Percentiles rank a stretch among this genome's conserved stretches.
Evolutionary conservation across 2,888 invertebrate genomes (phyloP).

Genomic region (Boloria euphrosyne): DNA sequence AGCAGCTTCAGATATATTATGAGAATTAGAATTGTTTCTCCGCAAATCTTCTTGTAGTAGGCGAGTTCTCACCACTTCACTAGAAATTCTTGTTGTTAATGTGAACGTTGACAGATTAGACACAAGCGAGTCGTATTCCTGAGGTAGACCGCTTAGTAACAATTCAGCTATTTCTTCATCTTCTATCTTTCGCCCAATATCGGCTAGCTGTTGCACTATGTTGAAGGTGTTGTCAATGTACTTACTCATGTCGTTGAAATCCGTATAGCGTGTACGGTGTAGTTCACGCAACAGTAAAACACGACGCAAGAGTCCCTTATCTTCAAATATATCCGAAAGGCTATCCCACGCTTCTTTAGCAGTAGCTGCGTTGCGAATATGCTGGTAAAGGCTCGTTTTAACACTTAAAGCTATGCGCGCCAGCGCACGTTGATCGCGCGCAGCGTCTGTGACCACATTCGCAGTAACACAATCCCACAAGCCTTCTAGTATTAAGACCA

Average conservation of each 20-base stretch:
- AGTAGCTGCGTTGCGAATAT: neutral
- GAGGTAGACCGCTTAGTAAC: neutral
- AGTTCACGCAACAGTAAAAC: too few species aligned
- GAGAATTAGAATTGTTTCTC: conserved; percentile 32
- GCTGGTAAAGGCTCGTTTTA: neutral
- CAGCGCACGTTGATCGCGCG: too few species aligned
- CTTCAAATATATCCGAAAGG: neutral
- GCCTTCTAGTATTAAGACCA: too few species aligned
- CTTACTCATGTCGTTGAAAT: too few species aligned
- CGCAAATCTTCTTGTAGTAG: too few species aligned
- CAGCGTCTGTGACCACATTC: neutral
- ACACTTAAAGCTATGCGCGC: too few species aligned
- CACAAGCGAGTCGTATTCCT: neutral
- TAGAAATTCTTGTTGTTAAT: too few species aligned
- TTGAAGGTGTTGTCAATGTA: too few species aligned
- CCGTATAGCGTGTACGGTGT: too few species aligned
- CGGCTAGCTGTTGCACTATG: neutral
- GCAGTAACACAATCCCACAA: neutral
- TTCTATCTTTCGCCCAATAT: neutral
- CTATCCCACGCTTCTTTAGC: neutral
- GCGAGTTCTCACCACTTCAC: too few species aligned
- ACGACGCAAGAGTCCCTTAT: neutral
- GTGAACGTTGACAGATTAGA: too few species aligned
- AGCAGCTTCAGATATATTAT: too few species aligned
- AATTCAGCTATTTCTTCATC: neutral